Conservation (phyloP, 2,888 invertebrate genomes). For the Marasmarcha lunaedactyla region DNA sequence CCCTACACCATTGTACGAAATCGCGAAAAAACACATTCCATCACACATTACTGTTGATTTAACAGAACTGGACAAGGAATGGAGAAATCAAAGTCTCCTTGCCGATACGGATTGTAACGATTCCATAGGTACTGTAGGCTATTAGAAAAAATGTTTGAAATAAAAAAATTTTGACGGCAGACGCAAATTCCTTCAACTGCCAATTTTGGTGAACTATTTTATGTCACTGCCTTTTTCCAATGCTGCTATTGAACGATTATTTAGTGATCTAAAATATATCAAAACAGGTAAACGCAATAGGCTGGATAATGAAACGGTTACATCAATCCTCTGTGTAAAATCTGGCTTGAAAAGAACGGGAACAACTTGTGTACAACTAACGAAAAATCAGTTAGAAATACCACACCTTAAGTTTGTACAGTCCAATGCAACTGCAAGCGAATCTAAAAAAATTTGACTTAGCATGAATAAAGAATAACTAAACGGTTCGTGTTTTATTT, state of each 20-base stretch:
- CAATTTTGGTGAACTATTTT: slow-evolving; percentile 10
- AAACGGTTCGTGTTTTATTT: slow-evolving; percentile 6
- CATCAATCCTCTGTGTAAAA: slow-evolving; percentile 9
- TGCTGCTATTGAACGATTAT: slow-evolving; percentile 7
- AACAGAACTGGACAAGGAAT: neutral
- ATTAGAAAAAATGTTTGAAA: no score
- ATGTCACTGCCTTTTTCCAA: slow-evolving; percentile 7
- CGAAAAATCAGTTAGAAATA: slow-evolving; percentile 9
- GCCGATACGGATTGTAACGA: neutral
- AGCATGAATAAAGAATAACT: slow-evolving; percentile 6
- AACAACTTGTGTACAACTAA: slow-evolving; percentile 8
- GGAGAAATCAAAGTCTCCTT: slow-evolving; percentile 2
- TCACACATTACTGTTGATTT: no score
- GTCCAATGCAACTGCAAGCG: slow-evolving; percentile 10
- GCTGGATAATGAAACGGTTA: slow-evolving; percentile 9
- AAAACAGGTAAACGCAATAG: slow-evolving; percentile 9
- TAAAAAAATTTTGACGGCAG: slow-evolving; percentile 1
- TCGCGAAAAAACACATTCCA: no score
- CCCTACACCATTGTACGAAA: slow-evolving; percentile 7
- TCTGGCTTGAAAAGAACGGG: slow-evolving; percentile 9
- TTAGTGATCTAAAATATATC: slow-evolving; percentile 8
- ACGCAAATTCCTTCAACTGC: slow-evolving; percentile 9
- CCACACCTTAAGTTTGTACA: slow-evolving; percentile 10
- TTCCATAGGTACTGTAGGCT: no score
- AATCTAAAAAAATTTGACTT: slow-evolving; percentile 8